phyloP scores from a whole-genome alignment of 2,888 invertebrate species.

The Papilio elwesi region DNA sequence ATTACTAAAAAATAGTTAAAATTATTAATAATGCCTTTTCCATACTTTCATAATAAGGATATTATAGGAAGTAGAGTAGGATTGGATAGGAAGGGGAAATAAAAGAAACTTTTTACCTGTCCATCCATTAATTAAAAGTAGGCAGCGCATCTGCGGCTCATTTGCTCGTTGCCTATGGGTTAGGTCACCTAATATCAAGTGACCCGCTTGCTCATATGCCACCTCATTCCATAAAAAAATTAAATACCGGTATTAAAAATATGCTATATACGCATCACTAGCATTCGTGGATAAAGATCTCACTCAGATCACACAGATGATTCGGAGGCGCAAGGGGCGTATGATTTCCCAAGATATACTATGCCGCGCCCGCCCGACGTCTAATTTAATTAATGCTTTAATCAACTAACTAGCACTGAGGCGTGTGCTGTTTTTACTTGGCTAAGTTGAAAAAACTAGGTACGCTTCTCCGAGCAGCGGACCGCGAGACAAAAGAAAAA shows the following conservation, averaged over 20 bases:
- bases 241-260: background rate
- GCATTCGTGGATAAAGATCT: constrained; percentile 14
- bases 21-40: too few relatives aligned
- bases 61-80: too few relatives aligned
- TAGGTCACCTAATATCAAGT: too few relatives aligned
- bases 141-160: too few relatives aligned
- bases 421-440: constrained; percentile 49
- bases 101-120: too few relatives aligned
- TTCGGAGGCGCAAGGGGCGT: constrained; percentile 29
- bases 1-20: too few relatives aligned
- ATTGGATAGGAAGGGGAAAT: too few relatives aligned
- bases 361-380: constrained; percentile 51
- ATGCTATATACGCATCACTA: constrained; percentile 6
- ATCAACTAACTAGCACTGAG: constrained; percentile 67
- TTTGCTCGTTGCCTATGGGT: too few relatives aligned
- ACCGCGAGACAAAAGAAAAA: constrained; percentile 34
- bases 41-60: too few relatives aligned
- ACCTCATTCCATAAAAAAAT: too few relatives aligned
- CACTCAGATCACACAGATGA: constrained; percentile 28
- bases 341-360: constrained; percentile 75
- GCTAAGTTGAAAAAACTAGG: constrained; percentile 43
- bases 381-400: constrained; percentile 78
- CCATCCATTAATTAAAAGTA: too few relatives aligned
- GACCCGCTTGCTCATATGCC: too few relatives aligned
- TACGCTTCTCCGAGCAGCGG: constrained; percentile 31